Evolutionary conservation across 2,888 invertebrate species (phyloP), one percentile per base, ranked within the genome.

Genomic region (Hedychridium roseum): DNA sequence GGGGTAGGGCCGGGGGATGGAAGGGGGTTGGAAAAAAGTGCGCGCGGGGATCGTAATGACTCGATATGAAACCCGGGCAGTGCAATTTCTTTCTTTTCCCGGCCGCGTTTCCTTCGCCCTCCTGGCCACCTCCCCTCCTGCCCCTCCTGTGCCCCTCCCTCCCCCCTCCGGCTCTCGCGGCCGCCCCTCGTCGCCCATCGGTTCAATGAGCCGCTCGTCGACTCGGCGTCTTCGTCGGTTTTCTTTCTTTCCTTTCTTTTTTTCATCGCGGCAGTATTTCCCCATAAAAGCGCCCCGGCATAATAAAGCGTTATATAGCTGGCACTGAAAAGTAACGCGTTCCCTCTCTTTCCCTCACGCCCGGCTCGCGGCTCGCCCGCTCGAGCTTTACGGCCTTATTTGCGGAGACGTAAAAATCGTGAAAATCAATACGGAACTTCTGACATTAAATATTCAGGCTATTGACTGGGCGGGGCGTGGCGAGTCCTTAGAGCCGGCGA

Each of bases 351-450:
- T 31, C 39, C 49, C 44, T 46, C 30, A 45, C 28, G 34, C 17
- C 20, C 11, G 14, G 20, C 20, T 11, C 16, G 14, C 1, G 16
- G 11, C 43, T 9, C 16, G 12, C 16, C 16, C 35, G 54, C 54
- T 51, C 64, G 65, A 69, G 64, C 68, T 74, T 75, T 76, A 74
- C 70, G 71, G 70, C 75, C 76, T 74, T 75, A 74, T 76, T 76
- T 75, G 77, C 72, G 76, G 78, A 76, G 74, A 74, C 74, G 71
- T 76, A 74, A 78, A 78, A 78, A 76, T 78, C 68, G 71, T 68
- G 76, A 78, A 78, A 78, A 78, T 78, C 78, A 77, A 78, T 78
- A 78, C 73, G 64, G 71, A 74, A 77, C 74, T 74, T 73, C 74
- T 73, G 73, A 70, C 73, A 74, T 77, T 78, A 77, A 78, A 78